Conservation (phyloP, 1,140 invertebrate species). For the Dufourea novaeangliae region DNA sequence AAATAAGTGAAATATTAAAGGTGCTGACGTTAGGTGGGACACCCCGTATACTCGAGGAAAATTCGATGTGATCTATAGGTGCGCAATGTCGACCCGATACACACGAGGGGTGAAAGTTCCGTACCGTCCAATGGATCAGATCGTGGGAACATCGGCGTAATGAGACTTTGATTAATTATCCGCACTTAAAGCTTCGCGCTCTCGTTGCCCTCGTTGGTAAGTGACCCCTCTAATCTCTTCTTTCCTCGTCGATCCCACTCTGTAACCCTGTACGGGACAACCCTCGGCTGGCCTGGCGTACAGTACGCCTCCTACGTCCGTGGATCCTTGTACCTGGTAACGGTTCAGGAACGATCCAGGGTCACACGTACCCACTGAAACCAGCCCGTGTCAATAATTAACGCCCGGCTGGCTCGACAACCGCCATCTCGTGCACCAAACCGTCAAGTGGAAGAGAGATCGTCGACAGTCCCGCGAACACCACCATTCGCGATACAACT, state of each 20-base stretch:
- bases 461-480: constrained; percentile 27
- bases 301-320: constrained; percentile 52
- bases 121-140: too few species aligned
- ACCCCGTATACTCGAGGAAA: too few species aligned
- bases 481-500: neutral
- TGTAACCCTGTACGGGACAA: neutral
- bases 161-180: constrained; percentile 73
- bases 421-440: constrained; percentile 1
- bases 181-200: constrained; percentile 51
- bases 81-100: too few species aligned
- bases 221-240: constrained; percentile 58
- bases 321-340: constrained; percentile 42
- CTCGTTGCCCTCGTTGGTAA: constrained; percentile 64
- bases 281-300: constrained; percentile 29
- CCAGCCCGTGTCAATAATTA: constrained; percentile 72
- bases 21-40: too few species aligned
- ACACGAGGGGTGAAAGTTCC: too few species aligned
- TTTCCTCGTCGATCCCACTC: constrained; percentile 16
- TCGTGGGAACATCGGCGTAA: too few species aligned
- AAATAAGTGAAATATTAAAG: too few species aligned
- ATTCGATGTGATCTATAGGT: too few species aligned
- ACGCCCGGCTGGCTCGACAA: constrained; percentile 63
- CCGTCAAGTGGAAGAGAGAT: constrained; percentile 4
- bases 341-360: constrained; percentile 11
- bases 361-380: constrained; percentile 20